Base-by-base conservation (phyloP, 2,113 vertebrate species). In the Rhodinocichla rosea region DNA sequence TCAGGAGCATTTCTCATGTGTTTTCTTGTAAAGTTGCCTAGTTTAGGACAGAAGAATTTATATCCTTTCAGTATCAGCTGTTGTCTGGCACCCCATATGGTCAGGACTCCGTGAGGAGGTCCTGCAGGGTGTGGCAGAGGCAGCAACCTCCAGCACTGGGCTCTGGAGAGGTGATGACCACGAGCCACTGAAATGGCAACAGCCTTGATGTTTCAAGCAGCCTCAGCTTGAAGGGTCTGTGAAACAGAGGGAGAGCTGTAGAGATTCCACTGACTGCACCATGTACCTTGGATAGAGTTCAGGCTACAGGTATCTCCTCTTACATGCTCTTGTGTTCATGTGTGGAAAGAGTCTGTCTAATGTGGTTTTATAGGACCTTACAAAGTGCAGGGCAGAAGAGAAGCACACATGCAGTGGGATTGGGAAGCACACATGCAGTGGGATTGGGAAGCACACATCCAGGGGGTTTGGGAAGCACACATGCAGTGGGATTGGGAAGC, bases 261-360 rank as follows among this genome's bases (percentile, higher is more conserved):
- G 84, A 44, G 53, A 60, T 73, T 69, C n/a, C 62, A 40, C 33
- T 44, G 62, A 2, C 23, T n/a, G 3, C 28, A 45, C 33, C 7
- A 3, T 1, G 1, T 23, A 13, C 42, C 83, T 49, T 39, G 47
- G 42, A 35, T 78, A 47, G 91, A 69, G 50, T 42, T 28, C 70
- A 87, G 39, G 64, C 60, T 86, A 9, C 56, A 52, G 42, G 70
- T 68, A 39, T 15, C 28, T 52, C 30, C 52, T 45, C 33, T 92
- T 64, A 9, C 1, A 2, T 9, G 6, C 62, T 63, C 30, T 60
- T 14, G 2, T 33, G 24, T 56, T 55, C 18, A 0, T 6, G 40
- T 27, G 32, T 57, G 26, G 30, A 39, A 30, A 20, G 65, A 71
- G 20, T 20, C 71, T 33, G 74, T 62, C 18, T 62, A 90, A 85